phyloP scores from a whole-genome alignment of 2,113 vertebrate genomes.

The Sylvietta virens region DNA sequence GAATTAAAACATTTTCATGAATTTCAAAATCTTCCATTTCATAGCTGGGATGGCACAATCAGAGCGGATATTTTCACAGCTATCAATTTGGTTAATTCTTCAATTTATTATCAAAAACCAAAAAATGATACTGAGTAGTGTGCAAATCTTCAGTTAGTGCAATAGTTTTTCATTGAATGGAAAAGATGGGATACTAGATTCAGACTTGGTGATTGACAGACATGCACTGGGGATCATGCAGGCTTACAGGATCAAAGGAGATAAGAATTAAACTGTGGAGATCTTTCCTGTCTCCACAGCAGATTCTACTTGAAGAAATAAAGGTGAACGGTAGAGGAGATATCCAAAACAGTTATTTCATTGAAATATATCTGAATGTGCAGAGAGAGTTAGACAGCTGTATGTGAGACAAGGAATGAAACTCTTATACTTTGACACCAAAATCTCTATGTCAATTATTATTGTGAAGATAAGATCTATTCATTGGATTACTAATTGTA shows the following conservation, averaged over 20 bases:
- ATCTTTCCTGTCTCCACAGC: not conserved
- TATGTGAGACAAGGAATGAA: not conserved
- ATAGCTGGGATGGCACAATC: not conserved
- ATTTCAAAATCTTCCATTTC: not conserved
- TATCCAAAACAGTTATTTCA: not conserved
- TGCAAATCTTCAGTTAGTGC: not conserved
- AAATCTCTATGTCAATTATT: not conserved
- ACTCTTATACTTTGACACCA: not conserved
- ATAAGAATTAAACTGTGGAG: not conserved
- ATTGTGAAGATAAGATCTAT: not conserved
- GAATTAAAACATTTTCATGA: not conserved
- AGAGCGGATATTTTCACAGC: not conserved
- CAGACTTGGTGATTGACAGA: not conserved
- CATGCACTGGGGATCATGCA: not conserved
- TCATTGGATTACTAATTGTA: not conserved
- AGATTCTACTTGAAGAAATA: not conserved
- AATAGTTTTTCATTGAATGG: not conserved
- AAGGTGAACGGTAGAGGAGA: not conserved
- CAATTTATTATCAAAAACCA: not conserved
- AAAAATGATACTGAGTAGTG: not conserved
- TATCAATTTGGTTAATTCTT: not conserved
- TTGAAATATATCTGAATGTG: not conserved
- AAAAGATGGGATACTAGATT: not conserved
- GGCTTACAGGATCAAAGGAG: not conserved
- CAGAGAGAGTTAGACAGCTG: not conserved